Conservation (phyloP, 1,140 invertebrate genomes). For the Asobara japonica region DNA sequence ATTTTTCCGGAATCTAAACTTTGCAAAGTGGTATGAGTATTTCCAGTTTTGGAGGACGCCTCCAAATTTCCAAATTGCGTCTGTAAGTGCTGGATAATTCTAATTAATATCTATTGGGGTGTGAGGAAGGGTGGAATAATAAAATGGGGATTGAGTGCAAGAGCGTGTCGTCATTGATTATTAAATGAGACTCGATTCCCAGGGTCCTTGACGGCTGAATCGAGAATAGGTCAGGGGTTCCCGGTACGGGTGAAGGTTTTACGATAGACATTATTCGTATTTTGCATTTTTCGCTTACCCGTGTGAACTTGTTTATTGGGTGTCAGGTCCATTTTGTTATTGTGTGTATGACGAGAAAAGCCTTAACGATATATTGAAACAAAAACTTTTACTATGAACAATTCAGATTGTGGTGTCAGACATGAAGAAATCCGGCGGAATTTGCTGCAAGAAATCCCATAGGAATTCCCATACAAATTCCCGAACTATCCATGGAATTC, state of each 20-base stretch:
- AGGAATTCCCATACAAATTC: no score
- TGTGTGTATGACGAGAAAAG: not conserved
- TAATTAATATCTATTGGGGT: not conserved
- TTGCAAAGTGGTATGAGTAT: not conserved
- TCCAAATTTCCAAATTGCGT: no score
- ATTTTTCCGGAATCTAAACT: not conserved
- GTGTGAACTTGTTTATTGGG: not conserved
- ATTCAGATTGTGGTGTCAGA: no score
- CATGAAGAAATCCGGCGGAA: no score
- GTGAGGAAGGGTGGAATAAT: not conserved
- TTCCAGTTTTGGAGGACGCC: no score
- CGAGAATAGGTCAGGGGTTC: slow-evolving; percentile 4
- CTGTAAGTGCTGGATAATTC: no score
- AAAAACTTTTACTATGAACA: no score
- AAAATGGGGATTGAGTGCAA: not conserved
- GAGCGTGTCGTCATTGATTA: slow-evolving; percentile 15
- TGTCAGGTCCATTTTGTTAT: not conserved
- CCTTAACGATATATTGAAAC: not conserved
- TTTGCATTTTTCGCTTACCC: not conserved
- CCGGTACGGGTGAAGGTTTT: not conserved
- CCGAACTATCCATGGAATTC: no score
- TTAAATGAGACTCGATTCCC: slow-evolving; percentile 1
- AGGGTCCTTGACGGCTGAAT: not conserved
- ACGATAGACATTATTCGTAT: no score
- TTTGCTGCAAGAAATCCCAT: no score